These are phyloP conservation scores for Pocillopora meandrina DNA, from an alignment of 92 coral and sea anemone genomes.

Conservation along the genomic window DNA sequence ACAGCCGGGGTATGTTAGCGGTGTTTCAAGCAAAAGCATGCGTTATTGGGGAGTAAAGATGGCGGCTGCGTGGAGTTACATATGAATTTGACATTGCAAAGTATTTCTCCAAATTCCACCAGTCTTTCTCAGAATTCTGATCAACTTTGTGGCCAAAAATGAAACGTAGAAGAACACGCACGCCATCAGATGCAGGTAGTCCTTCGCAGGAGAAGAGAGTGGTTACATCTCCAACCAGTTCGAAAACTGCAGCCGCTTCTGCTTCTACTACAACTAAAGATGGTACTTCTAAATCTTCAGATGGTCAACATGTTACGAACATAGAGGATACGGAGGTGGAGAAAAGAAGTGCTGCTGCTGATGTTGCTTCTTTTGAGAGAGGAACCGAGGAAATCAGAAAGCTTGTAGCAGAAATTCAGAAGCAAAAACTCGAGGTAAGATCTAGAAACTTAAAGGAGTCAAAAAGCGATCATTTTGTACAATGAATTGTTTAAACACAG, in stretches of 20 bases:
- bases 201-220: conserved; percentile 81
- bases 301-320: conserved; percentile 34
- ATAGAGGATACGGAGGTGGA: conserved; percentile 75
- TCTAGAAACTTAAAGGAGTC: conserved; percentile 41
- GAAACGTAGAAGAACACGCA: conserved; percentile 87
- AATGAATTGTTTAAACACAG: no score
- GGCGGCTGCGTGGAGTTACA: conserved; percentile 20
- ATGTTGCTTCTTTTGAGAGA: conserved; percentile 75
- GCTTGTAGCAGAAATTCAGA: conserved; percentile 83
- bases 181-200: conserved; percentile 75
- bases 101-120: neutral
- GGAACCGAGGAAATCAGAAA: conserved; percentile 85
- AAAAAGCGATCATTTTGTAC: no score
- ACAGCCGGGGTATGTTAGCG: neutral
- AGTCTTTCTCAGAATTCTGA: neutral
- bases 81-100: neutral
- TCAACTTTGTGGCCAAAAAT: conserved; percentile 25
- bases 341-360: conserved; percentile 72
- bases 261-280: conserved; percentile 49
- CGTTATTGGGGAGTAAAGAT: conserved; percentile 19
- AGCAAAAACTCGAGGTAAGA: conserved; percentile 67
- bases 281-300: conserved; percentile 51
- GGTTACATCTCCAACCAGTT: conserved; percentile 49
- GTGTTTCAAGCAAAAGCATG: neutral
- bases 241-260: conserved; percentile 39